These are phyloP conservation scores for Plusia festucae DNA, from an alignment of 2,888 invertebrate genomes.

Conservation along the genomic window DNA sequence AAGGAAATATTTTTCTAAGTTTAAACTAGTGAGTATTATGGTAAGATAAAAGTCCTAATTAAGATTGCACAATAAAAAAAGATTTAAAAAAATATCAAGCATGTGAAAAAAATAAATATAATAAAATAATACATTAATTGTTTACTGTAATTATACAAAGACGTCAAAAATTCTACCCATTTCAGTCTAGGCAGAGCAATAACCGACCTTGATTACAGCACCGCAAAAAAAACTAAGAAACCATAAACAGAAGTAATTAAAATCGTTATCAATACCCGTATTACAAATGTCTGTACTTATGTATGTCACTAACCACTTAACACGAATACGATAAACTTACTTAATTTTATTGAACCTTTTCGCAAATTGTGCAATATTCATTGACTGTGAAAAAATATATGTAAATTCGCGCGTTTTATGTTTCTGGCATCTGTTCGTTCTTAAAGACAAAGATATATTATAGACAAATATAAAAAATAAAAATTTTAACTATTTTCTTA, in stretches of 20 bases:
- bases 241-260: conserved; percentile 22
- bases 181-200: conserved; percentile 10
- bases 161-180: not conserved
- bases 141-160: not conserved
- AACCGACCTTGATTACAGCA: conserved; percentile 43
- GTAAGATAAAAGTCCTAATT: too few species aligned
- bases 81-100: not conserved
- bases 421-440: not conserved
- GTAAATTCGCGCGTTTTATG: conserved; percentile 19
- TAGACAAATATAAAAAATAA: too few species aligned
- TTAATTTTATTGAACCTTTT: conserved; percentile 42
- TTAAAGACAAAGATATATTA: too few species aligned
- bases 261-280: conserved; percentile 51
- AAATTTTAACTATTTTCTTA: too few species aligned
- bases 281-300: conserved; percentile 16
- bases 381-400: conserved; percentile 16
- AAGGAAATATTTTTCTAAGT: not conserved
- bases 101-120: not conserved
- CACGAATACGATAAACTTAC: conserved; percentile 41
- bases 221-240: conserved; percentile 21
- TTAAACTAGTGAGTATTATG: too few species aligned
- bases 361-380: conserved; percentile 26
- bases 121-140: not conserved
- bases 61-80: too few species aligned
- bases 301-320: conserved; percentile 42